Evolutionary conservation across 2,113 vertebrate species (phyloP).

Genomic region (Cyanoderma ruficeps): DNA sequence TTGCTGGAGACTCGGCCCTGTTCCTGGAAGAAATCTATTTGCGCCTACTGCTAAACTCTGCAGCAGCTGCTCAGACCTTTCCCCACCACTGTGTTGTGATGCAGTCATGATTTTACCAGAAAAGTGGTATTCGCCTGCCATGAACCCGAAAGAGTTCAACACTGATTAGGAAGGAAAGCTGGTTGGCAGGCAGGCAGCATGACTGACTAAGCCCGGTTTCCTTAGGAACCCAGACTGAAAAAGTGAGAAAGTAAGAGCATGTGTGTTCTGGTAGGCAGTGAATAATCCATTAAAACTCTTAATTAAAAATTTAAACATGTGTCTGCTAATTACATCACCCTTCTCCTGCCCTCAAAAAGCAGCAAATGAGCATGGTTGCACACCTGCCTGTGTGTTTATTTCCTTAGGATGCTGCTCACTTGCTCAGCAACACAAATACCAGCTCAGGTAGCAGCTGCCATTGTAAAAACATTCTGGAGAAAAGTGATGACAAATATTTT

Average conservation of each 20-base stretch:
- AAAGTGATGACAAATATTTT: constrained; percentile 49
- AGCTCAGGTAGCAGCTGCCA: constrained; percentile 66
- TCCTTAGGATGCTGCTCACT: constrained; percentile 57
- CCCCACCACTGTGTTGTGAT: neutral
- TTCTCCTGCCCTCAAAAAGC: constrained; percentile 48
- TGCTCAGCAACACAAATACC: constrained; percentile 50
- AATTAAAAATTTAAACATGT: constrained; percentile 70
- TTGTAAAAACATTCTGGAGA: constrained; percentile 28
- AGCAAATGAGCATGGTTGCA: constrained; percentile 50
- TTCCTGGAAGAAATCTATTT: neutral
- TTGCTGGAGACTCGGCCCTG: neutral
- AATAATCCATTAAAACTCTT: constrained; percentile 67
- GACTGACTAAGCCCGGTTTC: constrained; percentile 56
- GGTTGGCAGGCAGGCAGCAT: constrained; percentile 32
- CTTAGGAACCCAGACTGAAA: constrained; percentile 59
- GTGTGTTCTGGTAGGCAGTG: constrained; percentile 59
- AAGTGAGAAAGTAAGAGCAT: constrained; percentile 41
- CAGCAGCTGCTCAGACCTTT: constrained; percentile 23
- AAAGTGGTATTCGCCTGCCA: neutral
- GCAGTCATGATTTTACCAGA: constrained; percentile 21
- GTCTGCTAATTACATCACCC: constrained; percentile 66
- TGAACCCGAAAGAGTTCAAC: neutral
- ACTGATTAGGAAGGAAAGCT: constrained; percentile 27
- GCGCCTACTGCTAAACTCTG: neutral
- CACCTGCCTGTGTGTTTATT: constrained; percentile 57